These are phyloP conservation scores for Drosophila arawakana DNA, from an alignment of 1,140 invertebrate genomes.

Conservation along the genomic window DNA sequence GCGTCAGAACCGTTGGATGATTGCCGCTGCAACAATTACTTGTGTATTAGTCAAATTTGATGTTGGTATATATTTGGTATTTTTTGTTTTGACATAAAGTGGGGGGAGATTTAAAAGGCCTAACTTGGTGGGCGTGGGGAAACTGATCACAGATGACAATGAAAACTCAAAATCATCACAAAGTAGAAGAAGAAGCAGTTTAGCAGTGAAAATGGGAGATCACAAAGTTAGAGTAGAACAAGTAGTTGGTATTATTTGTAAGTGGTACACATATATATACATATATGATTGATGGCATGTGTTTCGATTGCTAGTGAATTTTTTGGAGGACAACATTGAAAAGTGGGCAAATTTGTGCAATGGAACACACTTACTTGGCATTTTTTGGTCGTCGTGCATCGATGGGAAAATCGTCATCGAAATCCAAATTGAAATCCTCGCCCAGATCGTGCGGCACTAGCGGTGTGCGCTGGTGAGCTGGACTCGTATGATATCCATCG, in stretches of 20 bases:
- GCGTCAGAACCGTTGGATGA: conserved; percentile 75
- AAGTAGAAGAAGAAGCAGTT: neutral
- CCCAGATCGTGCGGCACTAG: conserved; percentile 87
- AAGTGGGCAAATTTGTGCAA: conserved; percentile 6
- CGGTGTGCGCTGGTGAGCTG: conserved; percentile 89
- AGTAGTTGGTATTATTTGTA: conserved; percentile 9
- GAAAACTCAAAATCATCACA: conserved; percentile 24
- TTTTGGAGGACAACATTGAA: neutral
- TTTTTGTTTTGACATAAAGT: neutral
- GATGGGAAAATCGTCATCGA: conserved; percentile 85
- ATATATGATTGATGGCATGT: neutral
- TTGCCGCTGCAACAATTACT: conserved; percentile 79
- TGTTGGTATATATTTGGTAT: neutral
- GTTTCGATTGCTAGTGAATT: neutral
- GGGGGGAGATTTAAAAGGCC: neutral
- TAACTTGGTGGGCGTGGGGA: neutral
- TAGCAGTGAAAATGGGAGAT: conserved; percentile 6
- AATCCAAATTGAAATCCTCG: conserved; percentile 85
- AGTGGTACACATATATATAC: neutral
- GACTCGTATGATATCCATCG: conserved; percentile 93
- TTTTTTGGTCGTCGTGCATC: conserved; percentile 89
- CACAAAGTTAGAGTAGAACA: neutral
- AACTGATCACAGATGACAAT: neutral
- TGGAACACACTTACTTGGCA: conserved; percentile 91
- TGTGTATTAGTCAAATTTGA: conserved; percentile 59